Percentiles rank a stretch among this genome's conserved stretches.
phyloP scores from a whole-genome alignment of 1,140 invertebrate species.

The Diplogasteroides magnus region DNA sequence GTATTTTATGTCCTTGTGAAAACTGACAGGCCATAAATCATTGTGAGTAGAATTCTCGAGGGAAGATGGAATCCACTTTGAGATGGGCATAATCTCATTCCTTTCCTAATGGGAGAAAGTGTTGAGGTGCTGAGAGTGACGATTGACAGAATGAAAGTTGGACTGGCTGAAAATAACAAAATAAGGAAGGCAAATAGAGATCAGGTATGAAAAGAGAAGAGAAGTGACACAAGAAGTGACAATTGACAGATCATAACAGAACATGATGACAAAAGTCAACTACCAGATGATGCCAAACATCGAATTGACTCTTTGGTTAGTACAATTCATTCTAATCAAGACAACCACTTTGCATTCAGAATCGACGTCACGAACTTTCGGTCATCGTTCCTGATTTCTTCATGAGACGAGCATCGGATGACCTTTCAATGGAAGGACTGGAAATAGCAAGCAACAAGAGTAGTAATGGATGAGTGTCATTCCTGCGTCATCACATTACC shows the following conservation, averaged over 20 bases:
- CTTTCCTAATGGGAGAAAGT: too few relatives aligned
- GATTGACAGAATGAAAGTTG: slow-evolving; percentile 24
- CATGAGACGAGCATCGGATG: slow-evolving; percentile 15
- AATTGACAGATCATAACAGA: too few relatives aligned
- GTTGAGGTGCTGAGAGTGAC: slow-evolving; percentile 17
- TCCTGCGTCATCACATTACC: too few relatives aligned
- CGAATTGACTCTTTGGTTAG: background rate
- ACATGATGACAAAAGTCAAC: too few relatives aligned
- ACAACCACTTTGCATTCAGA: background rate
- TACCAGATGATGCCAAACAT: background rate
- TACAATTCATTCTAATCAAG: background rate
- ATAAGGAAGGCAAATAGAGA: slow-evolving; percentile 18
- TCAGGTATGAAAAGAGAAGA: too few relatives aligned
- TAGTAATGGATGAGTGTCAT: too few relatives aligned
- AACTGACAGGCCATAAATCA: too few relatives aligned
- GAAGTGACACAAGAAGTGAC: too few relatives aligned
- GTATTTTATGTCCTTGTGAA: too few relatives aligned
- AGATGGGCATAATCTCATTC: too few relatives aligned
- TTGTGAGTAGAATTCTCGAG: too few relatives aligned
- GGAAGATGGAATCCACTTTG: too few relatives aligned
- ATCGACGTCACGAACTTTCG: slow-evolving; percentile 12
- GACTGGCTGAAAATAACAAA: slow-evolving; percentile 7
- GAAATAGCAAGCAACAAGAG: background rate
- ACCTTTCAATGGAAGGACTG: background rate
- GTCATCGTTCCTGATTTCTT: slow-evolving; percentile 25